Base-by-base conservation (phyloP, 64 coral and sea anemone species). In the Porites lutea region DNA sequence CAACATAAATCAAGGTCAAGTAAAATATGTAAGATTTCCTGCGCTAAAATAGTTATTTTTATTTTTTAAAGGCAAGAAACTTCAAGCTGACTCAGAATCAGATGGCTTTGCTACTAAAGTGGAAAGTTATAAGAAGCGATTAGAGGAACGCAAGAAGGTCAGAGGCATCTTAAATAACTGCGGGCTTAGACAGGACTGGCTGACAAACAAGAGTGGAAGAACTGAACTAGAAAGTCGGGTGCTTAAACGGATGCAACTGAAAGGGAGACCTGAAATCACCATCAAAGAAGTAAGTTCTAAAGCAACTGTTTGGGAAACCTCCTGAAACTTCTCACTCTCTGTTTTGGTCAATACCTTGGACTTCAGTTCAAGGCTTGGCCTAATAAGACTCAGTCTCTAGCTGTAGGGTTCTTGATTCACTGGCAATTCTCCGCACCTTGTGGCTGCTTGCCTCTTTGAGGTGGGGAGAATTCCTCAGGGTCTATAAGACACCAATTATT, bases 181-280 rank as follows among this genome's bases (percentile, higher is more conserved):
- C 91, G 95, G 95, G 6, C 86, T 97, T 5, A 90, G 87, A 52
- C 69, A 97, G 61, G 81, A 73, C 2, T 97, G 95, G 95, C 81
- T 97, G 8, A 61, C 52, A 45, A 94, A 86, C 44, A 97, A 97
- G 16, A 53, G 19, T 48, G 84, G 82, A 21, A 97, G 74, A 53
- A 94, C 95, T 58, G 86, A 92, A 49, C 88, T 97, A 47, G 95
- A 97, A 68, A 87, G 23, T 6, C 88, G 95, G 63, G 95, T 97
- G 46, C 75, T 97, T 4, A 94, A 75, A 62, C 71, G 92, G 61
- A 79, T 97, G 69, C 54, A 73, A 75, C n/a, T 78, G 11, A 62
- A 79, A 53, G 76, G 71, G 48, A 75, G 67, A 79, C 59, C 88
- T 14, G 95, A 91, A 52, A 88, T 77, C 90, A 82, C 82, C 67